Evolutionary conservation across 2,888 invertebrate genomes (phyloP).

Genomic region (Pharmacophagus antenor): DNA sequence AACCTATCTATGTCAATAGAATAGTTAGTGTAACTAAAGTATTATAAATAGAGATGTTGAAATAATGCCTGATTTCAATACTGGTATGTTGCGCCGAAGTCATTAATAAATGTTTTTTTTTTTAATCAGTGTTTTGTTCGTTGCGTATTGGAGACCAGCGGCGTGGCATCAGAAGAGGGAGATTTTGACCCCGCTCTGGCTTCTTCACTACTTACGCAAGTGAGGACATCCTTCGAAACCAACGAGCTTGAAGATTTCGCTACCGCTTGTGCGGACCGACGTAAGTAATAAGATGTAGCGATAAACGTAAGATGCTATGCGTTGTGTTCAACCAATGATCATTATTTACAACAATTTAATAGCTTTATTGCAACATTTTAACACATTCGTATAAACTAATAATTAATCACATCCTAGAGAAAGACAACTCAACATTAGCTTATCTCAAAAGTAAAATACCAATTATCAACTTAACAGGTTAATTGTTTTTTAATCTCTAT

Average conservation of each 20-base stretch:
- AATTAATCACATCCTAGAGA: no score
- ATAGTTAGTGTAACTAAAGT: no score
- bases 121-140: conserved; percentile 75
- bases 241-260: conserved; percentile 54
- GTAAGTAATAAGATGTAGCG: conserved; percentile 46
- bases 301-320: background rate
- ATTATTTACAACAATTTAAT: no score
- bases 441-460: background rate
- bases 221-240: conserved; percentile 44
- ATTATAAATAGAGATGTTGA: no score
- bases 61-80: no score
- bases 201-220: conserved; percentile 51
- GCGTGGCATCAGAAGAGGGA: conserved; percentile 67
- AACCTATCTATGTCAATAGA: no score
- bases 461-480: background rate
- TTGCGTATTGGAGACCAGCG: conserved; percentile 74
- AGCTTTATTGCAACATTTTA: no score
- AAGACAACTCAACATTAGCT: background rate
- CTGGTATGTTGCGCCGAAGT: no score
- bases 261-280: conserved; percentile 52
- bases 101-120: background rate
- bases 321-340: no score
- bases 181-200: conserved; percentile 61
- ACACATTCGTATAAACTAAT: no score
- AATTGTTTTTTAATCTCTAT: background rate